phyloP scores from a whole-genome alignment of 2,888 invertebrate species.

The Pediacus dermestoides region DNA sequence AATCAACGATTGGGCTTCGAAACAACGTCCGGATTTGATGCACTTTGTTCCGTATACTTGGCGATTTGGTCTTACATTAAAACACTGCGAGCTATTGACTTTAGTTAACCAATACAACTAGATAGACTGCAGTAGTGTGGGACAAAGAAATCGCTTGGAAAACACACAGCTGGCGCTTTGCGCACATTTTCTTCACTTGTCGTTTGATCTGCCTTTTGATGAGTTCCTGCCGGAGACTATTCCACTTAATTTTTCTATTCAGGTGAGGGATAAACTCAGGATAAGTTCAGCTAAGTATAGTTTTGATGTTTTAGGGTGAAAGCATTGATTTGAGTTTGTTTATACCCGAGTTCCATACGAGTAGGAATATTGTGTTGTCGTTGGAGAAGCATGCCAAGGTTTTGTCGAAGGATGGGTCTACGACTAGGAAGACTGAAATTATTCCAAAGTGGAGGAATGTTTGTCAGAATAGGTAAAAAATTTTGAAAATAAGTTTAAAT shows the following conservation, averaged over 20 bases:
- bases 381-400: slow-evolving; percentile 86
- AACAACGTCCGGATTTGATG: slow-evolving; percentile 87
- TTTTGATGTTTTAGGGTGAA: slow-evolving; percentile 62
- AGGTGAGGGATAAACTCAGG: slow-evolving; percentile 51
- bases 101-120: slow-evolving; percentile 96
- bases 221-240: slow-evolving; percentile 91
- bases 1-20: slow-evolving; percentile 94
- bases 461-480: slow-evolving; percentile 68
- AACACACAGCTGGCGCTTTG: slow-evolving; percentile 93
- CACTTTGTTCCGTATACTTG: slow-evolving; percentile 97
- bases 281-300: neutral
- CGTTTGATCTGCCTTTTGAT: slow-evolving; percentile 89
- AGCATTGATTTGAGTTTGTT: slow-evolving; percentile 87
- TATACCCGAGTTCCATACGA: slow-evolving; percentile 89
- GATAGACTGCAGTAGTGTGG: slow-evolving; percentile 96
- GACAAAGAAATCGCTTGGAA: slow-evolving; percentile 65
- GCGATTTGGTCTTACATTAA: slow-evolving; percentile 84
- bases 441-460: slow-evolving; percentile 77
- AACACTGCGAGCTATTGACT: slow-evolving; percentile 93
- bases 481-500: slow-evolving; percentile 54
- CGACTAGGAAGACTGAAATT: slow-evolving; percentile 54
- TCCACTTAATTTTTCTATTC: slow-evolving; percentile 87
- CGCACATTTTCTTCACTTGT: slow-evolving; percentile 88
- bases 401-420: slow-evolving; percentile 67
- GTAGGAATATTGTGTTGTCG: slow-evolving; percentile 74